Evolutionary conservation across 2,797 vertebrate genomes (phyloP), one percentile per base, ranked within the genome.

Genomic region (Hipposideros larvatus): DNA sequence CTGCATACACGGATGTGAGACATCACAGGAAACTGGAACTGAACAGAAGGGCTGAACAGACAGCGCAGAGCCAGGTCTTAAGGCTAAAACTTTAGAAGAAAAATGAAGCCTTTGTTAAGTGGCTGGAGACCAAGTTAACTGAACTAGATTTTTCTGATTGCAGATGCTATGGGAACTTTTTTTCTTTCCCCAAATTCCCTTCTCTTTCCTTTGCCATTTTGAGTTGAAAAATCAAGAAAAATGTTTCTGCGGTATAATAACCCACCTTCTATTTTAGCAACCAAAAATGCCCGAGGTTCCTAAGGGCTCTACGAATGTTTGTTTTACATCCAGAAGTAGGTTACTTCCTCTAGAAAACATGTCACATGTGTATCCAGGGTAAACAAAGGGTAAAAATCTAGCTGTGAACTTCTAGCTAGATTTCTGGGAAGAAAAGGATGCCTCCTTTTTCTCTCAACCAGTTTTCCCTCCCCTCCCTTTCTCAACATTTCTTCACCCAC

Each of bases 221-320:
- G 70, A 95, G n/a, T 70, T 84, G 78, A 87, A 82, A 94, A 89
- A 48, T 71, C 51, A 43, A 79, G 63, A 87, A 66, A 87, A 84
- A 55, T 26, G 5, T 19, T 61, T 70, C 57, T 0, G 11, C 31
- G 61, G 11, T 24, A 7, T 21, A 57, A 51, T 19, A 79, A 73
- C 18, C 19, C 19, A 26, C 1, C n/a, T 43, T 82, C 28, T 70
- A 16, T 28, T 41, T 55, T 0, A 43, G 75, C 37, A 31, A 41
- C n/a, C 21, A 41, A 37, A 77, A 34, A 37, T 8, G 28, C 73
- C 80, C 90, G 24, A 31, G n/a, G 86, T 14, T 24, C 28, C 85
- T 55, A 37, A 68, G 41, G 1, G 4, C 13, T 65, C 61, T 8
- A 70, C 57, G 51, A 66, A 21, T 46, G 82, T 59, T 66, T 31